phyloP scores from a whole-genome alignment of 2,888 invertebrate species.

The Eurytoma californica region DNA sequence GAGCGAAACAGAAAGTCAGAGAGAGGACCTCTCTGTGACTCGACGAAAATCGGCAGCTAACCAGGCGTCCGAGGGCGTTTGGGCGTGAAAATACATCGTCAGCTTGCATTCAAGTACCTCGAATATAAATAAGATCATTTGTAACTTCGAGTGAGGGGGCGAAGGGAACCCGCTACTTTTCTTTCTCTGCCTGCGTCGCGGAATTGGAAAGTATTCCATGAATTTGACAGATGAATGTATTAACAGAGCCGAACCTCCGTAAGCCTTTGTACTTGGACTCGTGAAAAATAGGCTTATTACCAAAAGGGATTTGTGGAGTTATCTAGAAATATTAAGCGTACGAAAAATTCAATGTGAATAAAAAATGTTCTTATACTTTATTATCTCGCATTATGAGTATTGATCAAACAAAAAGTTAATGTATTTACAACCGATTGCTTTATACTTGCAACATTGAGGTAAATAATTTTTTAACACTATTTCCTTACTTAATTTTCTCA shows the following conservation, averaged over 20 bases:
- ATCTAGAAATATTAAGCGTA: conserved; percentile 39
- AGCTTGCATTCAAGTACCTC: conserved; percentile 47
- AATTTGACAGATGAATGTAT: conserved; percentile 52
- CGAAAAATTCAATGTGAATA: conserved; percentile 40
- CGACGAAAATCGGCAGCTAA: conserved; percentile 54
- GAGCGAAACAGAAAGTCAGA: conserved; percentile 19
- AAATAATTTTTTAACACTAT: neutral
- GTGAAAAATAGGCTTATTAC: conserved; percentile 46
- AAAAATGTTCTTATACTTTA: neutral
- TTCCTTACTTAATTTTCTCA: neutral
- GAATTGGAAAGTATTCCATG: conserved; percentile 37
- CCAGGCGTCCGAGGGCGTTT: conserved; percentile 48
- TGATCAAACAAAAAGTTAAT: conserved; percentile 6
- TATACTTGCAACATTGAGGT: too few species aligned
- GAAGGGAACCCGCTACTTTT: conserved; percentile 26
- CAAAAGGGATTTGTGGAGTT: conserved; percentile 39
- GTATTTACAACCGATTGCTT: too few species aligned
- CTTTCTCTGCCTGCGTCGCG: neutral
- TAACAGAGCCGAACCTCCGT: conserved; percentile 30
- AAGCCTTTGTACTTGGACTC: conserved; percentile 22
- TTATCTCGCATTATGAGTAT: neutral
- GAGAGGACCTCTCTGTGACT: conserved; percentile 48
- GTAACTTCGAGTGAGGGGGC: conserved; percentile 28
- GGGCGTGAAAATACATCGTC: conserved; percentile 56
- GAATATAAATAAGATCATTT: conserved; percentile 57